Conservation (phyloP, 2,797 vertebrate species). For the Acropternis orthonyx region DNA sequence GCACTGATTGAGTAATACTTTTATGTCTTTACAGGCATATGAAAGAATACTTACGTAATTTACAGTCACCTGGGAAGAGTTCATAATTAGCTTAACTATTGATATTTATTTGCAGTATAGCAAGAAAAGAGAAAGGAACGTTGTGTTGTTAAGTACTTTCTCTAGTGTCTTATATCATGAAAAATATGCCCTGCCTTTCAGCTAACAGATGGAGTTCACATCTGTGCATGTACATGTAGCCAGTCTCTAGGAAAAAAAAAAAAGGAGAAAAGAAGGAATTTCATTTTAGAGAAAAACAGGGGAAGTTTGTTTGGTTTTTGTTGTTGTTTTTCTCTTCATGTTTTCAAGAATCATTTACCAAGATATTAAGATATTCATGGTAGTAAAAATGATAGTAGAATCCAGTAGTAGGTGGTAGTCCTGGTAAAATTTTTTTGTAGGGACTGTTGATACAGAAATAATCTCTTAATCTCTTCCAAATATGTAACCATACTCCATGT, state of each 20-base stretch:
- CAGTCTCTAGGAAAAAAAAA: background rate
- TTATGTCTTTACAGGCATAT: conserved; percentile 27
- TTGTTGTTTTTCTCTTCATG: background rate
- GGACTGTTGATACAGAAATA: background rate
- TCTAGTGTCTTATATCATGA: conserved; percentile 35
- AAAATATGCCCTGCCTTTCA: conserved; percentile 23
- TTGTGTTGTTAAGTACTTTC: conserved; percentile 27
- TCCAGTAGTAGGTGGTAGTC: background rate
- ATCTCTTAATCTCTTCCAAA: background rate
- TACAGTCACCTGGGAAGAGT: background rate
- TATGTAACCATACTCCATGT: background rate
- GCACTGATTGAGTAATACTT: background rate
- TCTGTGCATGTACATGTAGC: conserved; percentile 26
- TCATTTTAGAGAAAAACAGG: background rate
- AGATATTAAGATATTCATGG: background rate
- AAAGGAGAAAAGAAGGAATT: background rate
- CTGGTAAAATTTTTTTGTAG: background rate
- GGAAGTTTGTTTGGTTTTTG: background rate
- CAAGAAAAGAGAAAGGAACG: background rate
- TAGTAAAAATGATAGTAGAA: background rate
- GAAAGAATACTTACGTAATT: conserved; percentile 29
- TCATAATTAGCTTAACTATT: conserved; percentile 34
- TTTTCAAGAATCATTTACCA: background rate
- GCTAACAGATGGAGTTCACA: conserved; percentile 60
- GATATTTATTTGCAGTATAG: conserved; percentile 2